Evolutionary conservation across 2,797 vertebrate genomes (phyloP), one percentile per base, ranked within the genome.

Genomic region (Siniperca undulata): DNA sequence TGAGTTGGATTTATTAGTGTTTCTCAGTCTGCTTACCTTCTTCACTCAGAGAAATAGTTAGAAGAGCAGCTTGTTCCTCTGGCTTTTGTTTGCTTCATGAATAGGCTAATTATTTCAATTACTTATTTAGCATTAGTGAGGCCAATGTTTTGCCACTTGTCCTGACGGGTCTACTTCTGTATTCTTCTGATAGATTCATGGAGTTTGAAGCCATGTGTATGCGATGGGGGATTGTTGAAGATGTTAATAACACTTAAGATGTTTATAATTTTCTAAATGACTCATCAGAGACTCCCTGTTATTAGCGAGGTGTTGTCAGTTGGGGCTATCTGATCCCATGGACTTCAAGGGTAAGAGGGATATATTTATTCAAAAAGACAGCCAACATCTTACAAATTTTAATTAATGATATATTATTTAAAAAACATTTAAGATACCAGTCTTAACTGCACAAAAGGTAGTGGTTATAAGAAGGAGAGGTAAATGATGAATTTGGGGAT

Each of bases 71-170:
- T 72, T 66, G 56, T 38, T 80, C 48, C 24, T 74, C 50, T 60
- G 50, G 55, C 80, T 69, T 74, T 71, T 80, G 71, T 86, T 79
- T 70, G 69, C 72, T 61, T 59, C 67, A 36, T 76, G 70, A 84
- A 73, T 75, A 62, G 46, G 14, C 22, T 44, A 67, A 88, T 88
- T 80, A 61, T 66, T 82, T 50, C 27, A 36, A 66, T 81, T 55
- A 58, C 68, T 67, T 56, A 69, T 73, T 72, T 46, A 71, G 50
- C 56, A 55, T 30, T 66, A 59, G 66, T 66, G 58, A 65, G 24
- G 61, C 53, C 19, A 52, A 59, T 64, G 30, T 72, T 71, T 56
- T 34, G n/a, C 60, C 68, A 55, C 30, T 53, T 5, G n/a, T 81
- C 38, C 58, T 34, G 1, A 22, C 20, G 22, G 53, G 64, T 53